Conservation (phyloP, 2,113 vertebrate species). For the Chiloscyllium plagiosum region DNA sequence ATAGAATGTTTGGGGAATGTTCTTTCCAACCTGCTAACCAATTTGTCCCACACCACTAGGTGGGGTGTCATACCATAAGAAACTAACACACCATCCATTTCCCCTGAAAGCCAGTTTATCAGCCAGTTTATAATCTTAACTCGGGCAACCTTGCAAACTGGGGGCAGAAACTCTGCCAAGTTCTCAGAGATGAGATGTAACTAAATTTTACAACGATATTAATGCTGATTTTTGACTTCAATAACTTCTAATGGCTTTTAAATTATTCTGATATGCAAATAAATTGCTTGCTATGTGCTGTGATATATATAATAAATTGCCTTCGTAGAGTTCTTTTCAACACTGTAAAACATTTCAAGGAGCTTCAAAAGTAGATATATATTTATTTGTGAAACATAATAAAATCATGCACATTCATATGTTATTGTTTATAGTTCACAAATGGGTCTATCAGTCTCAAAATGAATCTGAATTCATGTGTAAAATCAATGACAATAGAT, state of each 20-base stretch:
- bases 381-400: neutral
- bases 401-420: neutral
- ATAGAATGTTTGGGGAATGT: neutral
- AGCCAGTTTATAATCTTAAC: neutral
- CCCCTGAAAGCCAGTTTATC: neutral
- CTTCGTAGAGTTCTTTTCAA: neutral
- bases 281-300: neutral
- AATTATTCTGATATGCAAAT: neutral
- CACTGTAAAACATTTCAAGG: neutral
- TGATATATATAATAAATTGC: neutral
- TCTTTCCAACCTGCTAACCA: neutral
- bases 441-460: neutral
- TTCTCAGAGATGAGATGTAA: neutral
- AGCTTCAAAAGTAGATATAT: neutral
- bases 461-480: neutral
- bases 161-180: neutral
- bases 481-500: neutral
- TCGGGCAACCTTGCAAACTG: neutral
- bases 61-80: conserved; percentile 31
- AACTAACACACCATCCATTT: neutral
- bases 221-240: neutral
- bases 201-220: neutral
- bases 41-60: conserved; percentile 29
- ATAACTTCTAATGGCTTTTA: neutral
- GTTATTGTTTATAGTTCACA: neutral